These are phyloP conservation scores for Oceanites oceanicus DNA, from an alignment of 2,113 vertebrate genomes.

Conservation along the genomic window DNA sequence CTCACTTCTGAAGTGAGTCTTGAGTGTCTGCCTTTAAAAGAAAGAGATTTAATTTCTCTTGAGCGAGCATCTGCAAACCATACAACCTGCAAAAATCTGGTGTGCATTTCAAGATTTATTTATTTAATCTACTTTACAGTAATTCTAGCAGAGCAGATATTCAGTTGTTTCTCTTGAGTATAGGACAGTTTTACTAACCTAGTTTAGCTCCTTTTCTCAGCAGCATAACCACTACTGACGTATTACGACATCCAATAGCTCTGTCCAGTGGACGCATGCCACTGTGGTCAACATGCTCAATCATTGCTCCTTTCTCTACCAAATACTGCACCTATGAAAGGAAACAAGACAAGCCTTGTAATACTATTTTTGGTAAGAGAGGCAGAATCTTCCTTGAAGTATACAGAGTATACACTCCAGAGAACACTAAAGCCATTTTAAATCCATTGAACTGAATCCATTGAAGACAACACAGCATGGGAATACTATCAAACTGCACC, in stretches of 20 bases:
- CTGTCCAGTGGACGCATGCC: slow-evolving; percentile 97
- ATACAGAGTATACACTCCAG: fast-evolving
- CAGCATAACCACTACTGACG: slow-evolving; percentile 89
- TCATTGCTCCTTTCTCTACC: slow-evolving; percentile 94
- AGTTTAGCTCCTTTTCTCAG: slow-evolving; percentile 96
- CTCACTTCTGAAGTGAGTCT: background rate
- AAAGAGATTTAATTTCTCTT: background rate
- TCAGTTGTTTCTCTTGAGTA: background rate
- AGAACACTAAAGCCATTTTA: too few species aligned
- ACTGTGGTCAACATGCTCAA: slow-evolving; percentile 94
- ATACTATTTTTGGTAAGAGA: background rate
- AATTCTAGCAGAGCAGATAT: background rate
- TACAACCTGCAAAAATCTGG: background rate
- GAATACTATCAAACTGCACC: background rate
- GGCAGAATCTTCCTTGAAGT: background rate
- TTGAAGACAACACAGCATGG: background rate
- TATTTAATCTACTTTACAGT: background rate
- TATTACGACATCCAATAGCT: slow-evolving; percentile 95
- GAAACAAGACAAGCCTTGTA: background rate
- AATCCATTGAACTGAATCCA: too few species aligned
- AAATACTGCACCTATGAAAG: slow-evolving; percentile 89
- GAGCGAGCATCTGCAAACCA: background rate
- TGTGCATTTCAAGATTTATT: background rate
- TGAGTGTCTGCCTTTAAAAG: background rate
- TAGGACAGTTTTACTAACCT: slow-evolving; percentile 70